Base-by-base conservation (phyloP, 1,140 invertebrate genomes). In the Calosoma granatense region DNA sequence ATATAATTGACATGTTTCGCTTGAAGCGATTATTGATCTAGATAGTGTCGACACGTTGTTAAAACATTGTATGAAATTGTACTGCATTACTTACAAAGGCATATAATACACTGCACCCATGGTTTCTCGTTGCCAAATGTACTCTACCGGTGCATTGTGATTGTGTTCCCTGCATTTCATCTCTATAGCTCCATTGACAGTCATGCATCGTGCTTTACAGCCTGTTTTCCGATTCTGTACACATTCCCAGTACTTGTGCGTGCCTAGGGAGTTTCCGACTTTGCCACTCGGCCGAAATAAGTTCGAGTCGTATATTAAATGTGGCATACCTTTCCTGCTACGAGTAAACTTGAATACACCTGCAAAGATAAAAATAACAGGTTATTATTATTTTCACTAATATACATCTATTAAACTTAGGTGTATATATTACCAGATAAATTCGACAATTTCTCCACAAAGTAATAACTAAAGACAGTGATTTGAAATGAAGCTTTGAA, bases 261-360 rank as follows among this genome's bases (percentile, higher is more conserved):
- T 19, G 3, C n/a, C 22, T n/a, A 15, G 4, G 1, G 36, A 26
- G 22, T 41, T 20, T 15, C 52, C 26, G n/a, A 52, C 14, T 30
- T 54, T 58, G 1, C 57, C 57, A 47, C 57, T 58, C 12, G 57
- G 57, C 20, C 57, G 53, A 30, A 43, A 58, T 54, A 58, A 43
- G 43, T 58, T 58, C 15, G 36, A 43, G 47, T 58, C 39, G 39
- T 19, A 54, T 9, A 58, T 55, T 47, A 58, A 54, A 53, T 58
- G 57, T 12, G 39, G 39, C 52, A 58, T 54, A 11, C 57, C 57
- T 26, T 58, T 58, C 11, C 53, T 54, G 54, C 57, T 58, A 54
- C 57, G 14, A 30, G 52, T 58, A 51, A 58, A 58, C 43, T 22
- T 36, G 43, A 54, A 55, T 30, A 47, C 12, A 47, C 36, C 57